Evolutionary conservation across 2,888 invertebrate genomes (phyloP).

Genomic region (Xanthorhoe spadicearia): DNA sequence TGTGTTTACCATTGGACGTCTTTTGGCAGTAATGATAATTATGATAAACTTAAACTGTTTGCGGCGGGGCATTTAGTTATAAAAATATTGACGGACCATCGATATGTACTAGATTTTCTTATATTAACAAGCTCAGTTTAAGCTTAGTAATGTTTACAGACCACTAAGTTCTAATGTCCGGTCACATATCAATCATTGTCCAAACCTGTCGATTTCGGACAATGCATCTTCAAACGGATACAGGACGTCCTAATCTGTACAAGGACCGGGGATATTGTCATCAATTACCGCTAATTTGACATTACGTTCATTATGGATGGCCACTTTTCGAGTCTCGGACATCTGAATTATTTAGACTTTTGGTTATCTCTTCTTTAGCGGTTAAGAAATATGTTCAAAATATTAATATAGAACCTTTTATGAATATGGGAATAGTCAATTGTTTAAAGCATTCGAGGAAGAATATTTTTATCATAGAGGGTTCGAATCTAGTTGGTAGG

Average conservation of each 20-base stretch:
- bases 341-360: background rate
- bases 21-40: no score
- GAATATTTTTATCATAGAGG: no score
- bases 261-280: conserved; percentile 27
- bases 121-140: background rate
- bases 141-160: background rate
- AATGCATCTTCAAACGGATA: conserved; percentile 70
- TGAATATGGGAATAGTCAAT: no score
- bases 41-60: no score
- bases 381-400: no score
- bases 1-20: no score
- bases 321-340: background rate
- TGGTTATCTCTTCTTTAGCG: background rate
- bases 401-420: no score
- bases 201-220: conserved; percentile 71
- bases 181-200: conserved; percentile 68
- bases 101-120: background rate
- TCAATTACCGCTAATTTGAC: conserved; percentile 29
- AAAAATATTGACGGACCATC: no score
- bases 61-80: no score
- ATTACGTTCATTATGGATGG: conserved; percentile 6
- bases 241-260: conserved; percentile 58
- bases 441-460: no score
- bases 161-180: background rate
- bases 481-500: no score